Evolutionary conservation across 1,140 invertebrate genomes (phyloP), one percentile per base, ranked within the genome.

Genomic region (Nomia melanderi): DNA sequence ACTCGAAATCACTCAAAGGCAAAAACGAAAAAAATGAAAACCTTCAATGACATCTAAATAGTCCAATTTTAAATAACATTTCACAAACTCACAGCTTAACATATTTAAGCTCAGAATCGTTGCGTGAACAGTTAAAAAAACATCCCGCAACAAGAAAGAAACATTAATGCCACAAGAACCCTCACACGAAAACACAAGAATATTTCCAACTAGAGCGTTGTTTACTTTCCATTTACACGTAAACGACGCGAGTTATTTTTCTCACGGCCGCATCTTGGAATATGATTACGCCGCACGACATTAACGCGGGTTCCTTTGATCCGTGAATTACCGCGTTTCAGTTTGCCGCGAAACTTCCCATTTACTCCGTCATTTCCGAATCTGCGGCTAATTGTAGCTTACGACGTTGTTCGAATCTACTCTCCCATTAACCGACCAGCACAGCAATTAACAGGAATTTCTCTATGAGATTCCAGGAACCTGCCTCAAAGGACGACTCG

Each of bases 381-480:
- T 77, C 73, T 50, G 14, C 6, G 33, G 53, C 64, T 70, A 76
- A 79, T 79, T 79, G 73, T 74, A 70, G 47, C 78, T 70, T 27
- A 64, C 47, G 47, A 39, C 36, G 65, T 70, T 77, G 59, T 64
- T 69, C 59, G 36, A 53, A 50, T 29, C 50, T 50, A 70, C 65
- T 77, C 65, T 76, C 47, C 64, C 73, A 77, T 76, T 77, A 77
- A 79, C 29, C 65, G 63, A 4, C 23, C 54, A 2, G 74, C 54
- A n/a, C 39, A 17, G 63, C 64, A 78, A 78, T 81, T 81, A 78
- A 73, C 73, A 41, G 60, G 33, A 65, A 78, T 81, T 81, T 79
- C 54, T 12, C 70, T 65, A 69, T 65, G 77, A 60, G 57, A 71
- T 66, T 77, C 41, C 53, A 17, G 5, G 44, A 36, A 23, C 14